Evolutionary conservation across 1,140 invertebrate species (phyloP), one percentile per base, ranked within the genome.

Genomic region (Heliconius melpomene): DNA sequence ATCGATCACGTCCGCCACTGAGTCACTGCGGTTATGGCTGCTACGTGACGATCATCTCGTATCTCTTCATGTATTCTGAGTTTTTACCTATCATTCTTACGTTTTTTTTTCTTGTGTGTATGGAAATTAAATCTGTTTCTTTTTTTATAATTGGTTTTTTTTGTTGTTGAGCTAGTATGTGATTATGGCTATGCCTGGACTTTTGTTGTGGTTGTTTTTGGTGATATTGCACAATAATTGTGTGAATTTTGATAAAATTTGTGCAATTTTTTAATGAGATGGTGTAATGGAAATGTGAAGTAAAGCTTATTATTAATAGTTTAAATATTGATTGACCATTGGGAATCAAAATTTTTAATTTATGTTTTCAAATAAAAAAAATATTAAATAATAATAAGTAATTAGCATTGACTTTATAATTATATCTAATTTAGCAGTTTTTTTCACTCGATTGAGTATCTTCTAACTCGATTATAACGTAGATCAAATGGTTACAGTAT

Each of bases 1-100:
- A 77, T 77, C 75, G 13, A 72, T 72, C 66, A 71, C 40, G 75
- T 77, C 16, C 57, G 60, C 66, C 60, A 77, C 75, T 77, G 75
- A 77, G 60, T 77, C 75, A 77, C 52, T 70, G 50, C 26, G 54
- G 46, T n/a, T 38, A 36, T 66, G 52, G 60, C 23, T 77, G 50
- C 54, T 80, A 77, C 75, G 79, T 77, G 75, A 80, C 75, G 50
- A 46, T 26, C 40, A 38, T n/a, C 70, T 26, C 71, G 71, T 77
- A 60, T 74, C 75, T 46, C 23, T 26, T 26, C 50, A 29, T 16
- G 3, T 57, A 57, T 29, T 23, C 23, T 16, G 11, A 57, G 16
- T 57, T 23, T 23, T 57, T 57, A 66, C 60, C 1, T 66, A 66
- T 66, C 7, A 26, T 66, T 29, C 26, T n/a, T 66, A 29, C 11